A percentile compares a stretch with the other conserved stretches of the same genome.
phyloP scores from a whole-genome alignment of 2,113 vertebrate species.

The Laterallus jamaicensis region DNA sequence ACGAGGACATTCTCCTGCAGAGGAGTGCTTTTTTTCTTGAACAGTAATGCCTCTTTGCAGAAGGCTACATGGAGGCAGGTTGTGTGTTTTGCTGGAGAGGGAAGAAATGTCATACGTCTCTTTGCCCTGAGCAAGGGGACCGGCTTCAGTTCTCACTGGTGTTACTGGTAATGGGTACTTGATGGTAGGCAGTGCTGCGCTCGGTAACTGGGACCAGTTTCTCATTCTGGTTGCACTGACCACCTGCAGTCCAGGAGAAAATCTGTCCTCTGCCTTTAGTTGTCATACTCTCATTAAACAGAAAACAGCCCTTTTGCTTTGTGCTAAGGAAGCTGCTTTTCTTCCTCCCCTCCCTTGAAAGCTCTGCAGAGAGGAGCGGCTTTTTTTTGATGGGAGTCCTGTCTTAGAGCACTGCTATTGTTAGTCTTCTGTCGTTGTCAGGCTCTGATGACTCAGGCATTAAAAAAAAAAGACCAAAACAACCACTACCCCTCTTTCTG shows the following conservation, averaged over 20 bases:
- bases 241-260: not conserved
- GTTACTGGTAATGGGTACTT: not conserved
- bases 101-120: not conserved
- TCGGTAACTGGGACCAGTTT: not conserved
- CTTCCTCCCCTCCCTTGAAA: not conserved
- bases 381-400: not conserved
- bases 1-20: not conserved
- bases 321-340: not conserved
- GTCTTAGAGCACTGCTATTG: not conserved
- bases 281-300: not conserved
- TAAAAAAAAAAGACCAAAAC: not conserved
- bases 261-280: not conserved
- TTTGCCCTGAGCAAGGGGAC: not conserved
- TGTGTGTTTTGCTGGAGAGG: not conserved
- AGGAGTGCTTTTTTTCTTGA: not conserved
- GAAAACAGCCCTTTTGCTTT: not conserved
- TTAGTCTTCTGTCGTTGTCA: constrained; percentile 10
- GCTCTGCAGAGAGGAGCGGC: not conserved
- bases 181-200: not conserved
- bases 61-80: not conserved
- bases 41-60: not conserved
- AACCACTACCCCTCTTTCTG: not conserved
- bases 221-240: not conserved
- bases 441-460: constrained; percentile 30
- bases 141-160: not conserved